Evolutionary conservation across 92 coral and sea anemone species (phyloP), one percentile per base, ranked within the genome.

Genomic region (Epizoanthus ramosus): DNA sequence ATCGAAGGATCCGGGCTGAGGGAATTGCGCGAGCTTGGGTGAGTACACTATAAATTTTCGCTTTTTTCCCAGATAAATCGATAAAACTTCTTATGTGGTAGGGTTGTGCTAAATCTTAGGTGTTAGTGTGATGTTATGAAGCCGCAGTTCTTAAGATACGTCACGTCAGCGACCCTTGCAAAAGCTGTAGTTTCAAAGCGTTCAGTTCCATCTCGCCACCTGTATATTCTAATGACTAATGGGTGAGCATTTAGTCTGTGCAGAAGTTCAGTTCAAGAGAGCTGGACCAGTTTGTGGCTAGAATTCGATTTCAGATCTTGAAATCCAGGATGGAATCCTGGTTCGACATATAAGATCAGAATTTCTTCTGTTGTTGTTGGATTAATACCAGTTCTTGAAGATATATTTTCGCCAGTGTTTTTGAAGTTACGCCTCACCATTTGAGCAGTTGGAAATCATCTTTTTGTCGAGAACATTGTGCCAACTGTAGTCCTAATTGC

Each of bases 1-100:
- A 77, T 63, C 82, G 82, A 77, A 77, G 39, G 82, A 65, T 77
- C 82, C 71, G 82, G 82, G 82, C 82, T 61, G 82, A 25, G 71
- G 69, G 82, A 77, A 60, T 70, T 59, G 57, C 56, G 60, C 63
- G 47, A 76, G 57, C 68, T 76, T 77, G 28, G 82, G 82, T 77
- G 70, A 77, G 82, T 77, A 61, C 54, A 24, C 12, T 19, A 12
- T 41, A 59, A 37, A 31, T 61, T 77, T 77, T 77, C 60, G 68
- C 71, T 61, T 77, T 77, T 50, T 77, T 77, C 43, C 39, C 45
- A 33, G 31, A 77, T 41, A 39, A 53, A 28, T 21, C 15, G 18
- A 63, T 39, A 41, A 41, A 10, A 57, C 33, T 45, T 15, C 16
- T 61, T 21, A 22, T 60, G 66, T 60, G 58, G 13, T 77, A 60